Evolutionary conservation across 2,888 invertebrate genomes (phyloP).

Genomic region (Plebejus anna): DNA sequence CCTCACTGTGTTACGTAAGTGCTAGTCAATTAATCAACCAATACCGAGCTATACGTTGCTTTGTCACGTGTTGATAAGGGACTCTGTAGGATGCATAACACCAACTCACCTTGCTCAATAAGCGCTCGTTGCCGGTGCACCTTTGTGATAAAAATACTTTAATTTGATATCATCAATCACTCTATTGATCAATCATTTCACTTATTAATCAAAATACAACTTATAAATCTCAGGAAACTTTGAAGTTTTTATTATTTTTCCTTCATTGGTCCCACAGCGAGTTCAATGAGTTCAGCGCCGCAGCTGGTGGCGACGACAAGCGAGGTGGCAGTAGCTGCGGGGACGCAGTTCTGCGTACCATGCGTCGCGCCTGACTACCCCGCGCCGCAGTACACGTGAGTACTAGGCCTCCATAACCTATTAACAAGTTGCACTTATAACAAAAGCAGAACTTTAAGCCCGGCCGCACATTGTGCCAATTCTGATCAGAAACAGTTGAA

Average conservation of each 20-base stretch:
- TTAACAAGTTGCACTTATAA: too few relatives aligned
- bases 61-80: slow-evolving; percentile 69
- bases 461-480: too few relatives aligned
- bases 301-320: slow-evolving; percentile 75
- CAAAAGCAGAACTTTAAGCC: too few relatives aligned
- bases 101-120: slow-evolving; percentile 81
- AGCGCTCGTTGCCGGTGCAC: slow-evolving; percentile 81
- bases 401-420: too few relatives aligned
- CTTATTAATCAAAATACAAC: background rate
- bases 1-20: slow-evolving; percentile 79
- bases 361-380: slow-evolving; percentile 83
- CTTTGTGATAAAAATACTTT: slow-evolving; percentile 62
- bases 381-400: slow-evolving; percentile 82
- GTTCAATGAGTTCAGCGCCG: slow-evolving; percentile 71
- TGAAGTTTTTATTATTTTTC: background rate
- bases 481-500: too few relatives aligned
- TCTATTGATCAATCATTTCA: too few relatives aligned
- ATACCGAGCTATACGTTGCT: too few relatives aligned
- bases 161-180: too few relatives aligned
- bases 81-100: slow-evolving; percentile 83
- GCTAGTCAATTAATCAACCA: too few relatives aligned
- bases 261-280: slow-evolving; percentile 38
- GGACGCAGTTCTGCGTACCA: slow-evolving; percentile 81
- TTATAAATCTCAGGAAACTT: too few relatives aligned
- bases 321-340: slow-evolving; percentile 75